Conservation (phyloP, 2,113 vertebrate species). For the Tachuris rubrigastra region DNA sequence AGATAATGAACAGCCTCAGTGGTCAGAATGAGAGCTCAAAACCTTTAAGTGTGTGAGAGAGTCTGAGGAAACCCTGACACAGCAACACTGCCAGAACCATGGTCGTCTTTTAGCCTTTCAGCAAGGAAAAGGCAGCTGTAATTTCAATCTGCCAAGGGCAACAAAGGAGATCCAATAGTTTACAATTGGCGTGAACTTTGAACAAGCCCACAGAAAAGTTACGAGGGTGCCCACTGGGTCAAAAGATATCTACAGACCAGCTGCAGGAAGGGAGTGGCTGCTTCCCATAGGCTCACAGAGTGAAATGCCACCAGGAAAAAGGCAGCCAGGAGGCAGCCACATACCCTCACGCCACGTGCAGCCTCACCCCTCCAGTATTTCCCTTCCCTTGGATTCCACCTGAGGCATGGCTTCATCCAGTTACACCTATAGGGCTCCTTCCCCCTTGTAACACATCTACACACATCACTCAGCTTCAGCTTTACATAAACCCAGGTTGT, state of each 20-base stretch:
- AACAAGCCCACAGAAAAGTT: background rate
- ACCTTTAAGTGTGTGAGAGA: background rate
- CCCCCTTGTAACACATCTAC: no score
- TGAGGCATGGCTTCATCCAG: background rate
- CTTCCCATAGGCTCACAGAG: no score
- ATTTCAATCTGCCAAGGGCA: background rate
- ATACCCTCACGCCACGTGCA: background rate
- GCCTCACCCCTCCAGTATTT: no score
- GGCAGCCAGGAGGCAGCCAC: background rate
- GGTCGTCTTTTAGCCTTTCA: background rate
- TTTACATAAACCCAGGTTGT: rapidly evolving
- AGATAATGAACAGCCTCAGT: background rate
- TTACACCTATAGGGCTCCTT: background rate
- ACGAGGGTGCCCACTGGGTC: rapidly evolving
- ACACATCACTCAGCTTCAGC: background rate
- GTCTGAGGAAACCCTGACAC: background rate
- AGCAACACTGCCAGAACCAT: background rate
- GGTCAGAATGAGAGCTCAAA: background rate
- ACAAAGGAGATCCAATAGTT: background rate
- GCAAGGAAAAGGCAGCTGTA: background rate
- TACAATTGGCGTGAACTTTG: background rate
- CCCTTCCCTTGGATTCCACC: background rate
- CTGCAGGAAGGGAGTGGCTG: rapidly evolving
- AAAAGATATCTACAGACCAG: background rate
- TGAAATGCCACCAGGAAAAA: no score